A percentile compares a stretch with the other conserved stretches of the same genome.
Conservation (phyloP, 2,113 vertebrate genomes). For the Rhinoderma darwinii region DNA sequence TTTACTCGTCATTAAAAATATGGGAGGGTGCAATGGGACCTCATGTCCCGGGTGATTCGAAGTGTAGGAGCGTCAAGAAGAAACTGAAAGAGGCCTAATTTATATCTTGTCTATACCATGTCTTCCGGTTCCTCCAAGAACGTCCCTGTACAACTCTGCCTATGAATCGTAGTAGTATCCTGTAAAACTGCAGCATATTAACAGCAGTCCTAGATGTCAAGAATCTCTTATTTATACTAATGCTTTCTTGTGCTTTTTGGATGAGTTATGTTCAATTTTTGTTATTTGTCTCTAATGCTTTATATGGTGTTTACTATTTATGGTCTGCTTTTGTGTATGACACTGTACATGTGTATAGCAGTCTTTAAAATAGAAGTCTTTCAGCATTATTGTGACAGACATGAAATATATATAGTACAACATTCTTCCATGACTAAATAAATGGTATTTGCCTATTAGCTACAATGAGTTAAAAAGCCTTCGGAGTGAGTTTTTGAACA, state of each 20-base stretch:
- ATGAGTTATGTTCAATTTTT: background rate
- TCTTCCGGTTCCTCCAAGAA: no score
- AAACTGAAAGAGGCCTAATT: no score
- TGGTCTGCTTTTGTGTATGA: background rate
- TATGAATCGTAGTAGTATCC: no score
- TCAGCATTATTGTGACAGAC: background rate
- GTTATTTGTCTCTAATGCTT: background rate
- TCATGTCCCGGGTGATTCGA: no score
- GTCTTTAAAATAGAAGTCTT: background rate
- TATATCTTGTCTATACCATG: no score
- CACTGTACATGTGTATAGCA: background rate
- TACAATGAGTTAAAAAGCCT: constrained; percentile 10
- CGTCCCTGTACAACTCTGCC: no score
- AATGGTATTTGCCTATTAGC: constrained; percentile 25
- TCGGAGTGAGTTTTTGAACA: constrained; percentile 12
- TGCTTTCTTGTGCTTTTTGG: background rate
- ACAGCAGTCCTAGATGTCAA: background rate
- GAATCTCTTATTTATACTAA: background rate
- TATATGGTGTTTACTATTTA: background rate
- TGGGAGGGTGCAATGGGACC: no score
- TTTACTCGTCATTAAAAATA: no score
- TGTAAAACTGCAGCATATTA: no score
- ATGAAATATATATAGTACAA: background rate
- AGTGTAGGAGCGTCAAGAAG: no score
- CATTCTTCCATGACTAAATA: background rate